Base-by-base conservation (phyloP, 2,888 invertebrate genomes). In the Spisula subtruncata region DNA sequence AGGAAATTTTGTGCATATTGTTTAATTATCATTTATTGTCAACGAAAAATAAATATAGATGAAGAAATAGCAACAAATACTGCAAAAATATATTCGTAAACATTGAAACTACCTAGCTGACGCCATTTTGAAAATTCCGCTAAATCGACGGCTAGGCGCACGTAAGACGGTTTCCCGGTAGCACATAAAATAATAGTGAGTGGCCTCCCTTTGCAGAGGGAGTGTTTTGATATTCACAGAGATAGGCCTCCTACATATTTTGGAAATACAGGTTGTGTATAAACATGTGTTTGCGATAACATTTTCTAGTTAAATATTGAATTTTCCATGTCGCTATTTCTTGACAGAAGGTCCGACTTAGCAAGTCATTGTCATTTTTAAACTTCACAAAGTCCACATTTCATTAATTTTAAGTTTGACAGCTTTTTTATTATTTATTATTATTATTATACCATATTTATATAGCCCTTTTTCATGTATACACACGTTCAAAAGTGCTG, bases 121-220 rank as follows among this genome's bases (percentile, higher is more conserved):
- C 94, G 95, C 94, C 95, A 95, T 95, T 94, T 95, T 95, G 92
- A 93, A 94, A 88, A 83, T 92, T 93, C 92, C 93, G 93, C 93
- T 79, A 56, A 16, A 80, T 79, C n/a, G 56, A 0, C n/a, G 46
- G 16, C 87, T 87, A 87, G 75, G 29, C 14, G 29, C 32, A 54
- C 87, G 87, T 32, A 32, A 51, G 16, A 32, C 71, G 71, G 51
- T 66, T n/a, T 66, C 25, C 2, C 5, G 20, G 60, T 12, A 66
- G 0, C 60, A 12, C 60, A 10, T 0, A 20, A 25, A 60, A 60
- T 20, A n/a, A 60, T 6, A 60, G 8, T 25, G 25, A 25, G 60
- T 25, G 25, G 60, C 25, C 60, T 66, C 25, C 10, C n/a, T 66
- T 25, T 41, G 41, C 41, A 41, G 4, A 41, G 8, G 8, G 4